A percentile compares a stretch with the other conserved stretches of the same genome.
Conservation (phyloP, 1,140 invertebrate species). For the Drosophila arawakana region DNA sequence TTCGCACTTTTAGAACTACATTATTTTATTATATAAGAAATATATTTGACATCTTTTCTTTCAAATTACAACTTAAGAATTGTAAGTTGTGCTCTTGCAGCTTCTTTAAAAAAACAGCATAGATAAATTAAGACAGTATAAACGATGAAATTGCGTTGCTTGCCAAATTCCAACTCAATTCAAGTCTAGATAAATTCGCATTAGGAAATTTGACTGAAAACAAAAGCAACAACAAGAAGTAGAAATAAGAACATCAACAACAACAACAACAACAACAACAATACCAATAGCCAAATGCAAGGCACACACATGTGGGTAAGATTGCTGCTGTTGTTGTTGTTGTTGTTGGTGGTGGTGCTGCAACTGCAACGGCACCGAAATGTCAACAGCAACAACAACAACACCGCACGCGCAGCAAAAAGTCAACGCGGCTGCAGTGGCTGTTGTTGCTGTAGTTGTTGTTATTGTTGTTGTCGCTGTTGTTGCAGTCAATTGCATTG, state of each 20-base stretch:
- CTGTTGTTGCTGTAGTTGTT: constrained; percentile 32
- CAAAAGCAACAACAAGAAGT: background rate
- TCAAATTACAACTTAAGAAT: no score
- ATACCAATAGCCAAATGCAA: constrained; percentile 30
- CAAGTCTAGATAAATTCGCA: no score
- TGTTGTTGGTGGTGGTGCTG: constrained; percentile 17
- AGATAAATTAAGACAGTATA: background rate
- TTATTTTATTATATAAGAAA: no score
- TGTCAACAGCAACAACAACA: constrained; percentile 48
- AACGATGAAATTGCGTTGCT: background rate
- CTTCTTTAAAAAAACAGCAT: background rate
- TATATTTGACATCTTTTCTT: no score
- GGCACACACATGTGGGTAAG: constrained; percentile 49
- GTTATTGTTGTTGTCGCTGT: constrained; percentile 53
- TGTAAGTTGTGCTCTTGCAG: no score
- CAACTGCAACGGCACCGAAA: constrained; percentile 40
- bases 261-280: background rate
- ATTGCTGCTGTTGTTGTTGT: constrained; percentile 44
- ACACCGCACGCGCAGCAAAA: constrained; percentile 55
- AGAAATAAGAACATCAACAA: background rate
- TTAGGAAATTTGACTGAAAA: background rate
- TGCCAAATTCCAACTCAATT: constrained; percentile 3
- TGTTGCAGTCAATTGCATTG: constrained; percentile 80
- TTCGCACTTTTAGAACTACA: no score
- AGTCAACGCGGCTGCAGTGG: constrained; percentile 49